Evolutionary conservation across 2,113 vertebrate genomes (phyloP).

Genomic region (Noctilio leporinus): DNA sequence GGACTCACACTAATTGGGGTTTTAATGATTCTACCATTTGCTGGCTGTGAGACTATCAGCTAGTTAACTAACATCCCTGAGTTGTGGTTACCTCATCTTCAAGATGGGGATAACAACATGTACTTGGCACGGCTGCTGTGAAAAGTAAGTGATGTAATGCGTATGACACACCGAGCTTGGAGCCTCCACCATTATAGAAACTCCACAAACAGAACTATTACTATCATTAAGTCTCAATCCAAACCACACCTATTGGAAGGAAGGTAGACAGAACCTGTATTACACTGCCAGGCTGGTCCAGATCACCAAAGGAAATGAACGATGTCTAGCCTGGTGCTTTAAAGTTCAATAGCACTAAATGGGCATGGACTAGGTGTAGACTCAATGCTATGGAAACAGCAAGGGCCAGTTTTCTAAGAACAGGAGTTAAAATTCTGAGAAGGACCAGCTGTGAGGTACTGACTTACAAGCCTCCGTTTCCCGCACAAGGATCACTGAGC

Average conservation of each 20-base stretch:
- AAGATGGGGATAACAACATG: not conserved
- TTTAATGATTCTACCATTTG: not conserved
- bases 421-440: not conserved
- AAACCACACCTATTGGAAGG: not conserved
- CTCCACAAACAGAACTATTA: constrained; percentile 55
- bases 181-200: not conserved
- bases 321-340: not conserved
- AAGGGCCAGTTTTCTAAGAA: not conserved
- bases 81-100: constrained; percentile 34
- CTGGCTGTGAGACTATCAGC: not conserved
- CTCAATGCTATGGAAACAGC: not conserved
- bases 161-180: not conserved
- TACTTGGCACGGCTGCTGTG: not conserved
- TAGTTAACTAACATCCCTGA: constrained; percentile 31
- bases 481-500: not conserved
- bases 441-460: not conserved
- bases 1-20: not conserved
- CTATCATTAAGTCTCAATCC: constrained; percentile 27
- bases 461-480: not conserved
- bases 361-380: not conserved
- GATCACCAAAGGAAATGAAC: not conserved
- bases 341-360: not conserved
- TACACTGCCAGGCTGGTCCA: not conserved
- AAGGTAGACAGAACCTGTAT: not conserved
- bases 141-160: constrained; percentile 2